Evolutionary conservation across 1,140 invertebrate genomes (phyloP), one percentile per base, ranked within the genome.

Genomic region (Drosophila nannoptera): DNA sequence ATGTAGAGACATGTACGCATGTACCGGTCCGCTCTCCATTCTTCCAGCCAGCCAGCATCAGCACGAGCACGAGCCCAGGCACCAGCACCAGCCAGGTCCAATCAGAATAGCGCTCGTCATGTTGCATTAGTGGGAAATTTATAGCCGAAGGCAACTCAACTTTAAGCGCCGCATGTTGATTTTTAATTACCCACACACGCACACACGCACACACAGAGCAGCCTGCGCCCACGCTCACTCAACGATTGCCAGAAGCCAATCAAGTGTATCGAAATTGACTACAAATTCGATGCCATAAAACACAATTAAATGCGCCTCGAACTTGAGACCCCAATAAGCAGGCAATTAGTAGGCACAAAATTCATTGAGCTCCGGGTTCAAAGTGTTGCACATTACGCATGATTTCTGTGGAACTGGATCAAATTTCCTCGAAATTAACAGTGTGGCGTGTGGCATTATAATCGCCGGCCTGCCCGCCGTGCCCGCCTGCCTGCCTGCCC

Each of bases 361-460:
- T 86, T 84, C 76, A 81, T 86, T 77, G 70, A 69, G 67, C 53
- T 61, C 42, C 43, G 64, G 74, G 81, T 86, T 86, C 81, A 86
- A 81, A 86, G 74, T 86, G 68, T 77, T 86, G 81, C 77, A 84
- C 73, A 84, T 74, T 80, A 84, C 80, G 73, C 69, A 80, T 84
- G 69, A 80, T 86, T 84, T 84, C 45, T 66, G 31, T 32, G 63
- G 35, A 35, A 50, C 12, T 59, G 38, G 36, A 56, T 62, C 54
- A 46, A 58, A 50, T 58, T 22, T 58, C 45, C 45, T 7, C 40
- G 29, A 56, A 35, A 46, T 53, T 53, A 42, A 45, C 48, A 29
- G 36, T 29, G 16, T 33, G 14, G 32, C 46, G 11, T 31, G 35
- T 29, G n/a, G 12, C 56, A 31, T n/a, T n/a, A n/a, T n/a, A n/a